Evolutionary conservation across 2,888 invertebrate genomes (phyloP).

Genomic region (Schrankia costaestrigalis): DNA sequence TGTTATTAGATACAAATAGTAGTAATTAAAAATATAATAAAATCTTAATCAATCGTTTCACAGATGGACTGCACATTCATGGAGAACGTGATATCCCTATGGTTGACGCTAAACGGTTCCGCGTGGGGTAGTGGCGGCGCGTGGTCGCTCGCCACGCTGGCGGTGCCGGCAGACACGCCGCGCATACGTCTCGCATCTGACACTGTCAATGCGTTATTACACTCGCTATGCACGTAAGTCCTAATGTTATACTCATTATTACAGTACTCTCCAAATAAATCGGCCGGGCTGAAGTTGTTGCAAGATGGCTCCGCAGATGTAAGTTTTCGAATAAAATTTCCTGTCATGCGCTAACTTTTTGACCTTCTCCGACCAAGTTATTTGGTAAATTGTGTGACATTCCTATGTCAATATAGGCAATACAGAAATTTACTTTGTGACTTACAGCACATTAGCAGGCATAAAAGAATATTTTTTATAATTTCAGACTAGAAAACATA

Average conservation of each 20-base stretch:
- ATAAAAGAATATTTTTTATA: conserved; percentile 1
- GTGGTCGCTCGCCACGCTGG: conserved; percentile 58
- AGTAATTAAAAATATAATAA: too few relatives aligned
- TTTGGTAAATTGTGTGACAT: too few relatives aligned
- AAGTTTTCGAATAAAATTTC: too few relatives aligned
- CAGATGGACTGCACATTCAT: conserved; percentile 87
- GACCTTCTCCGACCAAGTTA: too few relatives aligned
- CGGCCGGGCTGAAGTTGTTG: too few relatives aligned
- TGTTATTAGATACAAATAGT: background rate
- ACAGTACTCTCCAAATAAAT: background rate
- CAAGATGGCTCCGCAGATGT: background rate
- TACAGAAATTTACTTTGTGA: too few relatives aligned
- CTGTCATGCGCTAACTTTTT: too few relatives aligned
- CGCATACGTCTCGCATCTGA: conserved; percentile 71
- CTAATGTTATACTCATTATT: background rate
- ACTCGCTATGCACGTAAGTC: conserved; percentile 57
- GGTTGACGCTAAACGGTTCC: conserved; percentile 90
- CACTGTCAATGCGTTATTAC: conserved; percentile 63
- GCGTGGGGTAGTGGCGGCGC: conserved; percentile 63
- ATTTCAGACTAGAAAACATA: conserved; percentile 65
- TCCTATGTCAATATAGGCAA: too few relatives aligned
- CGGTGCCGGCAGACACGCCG: conserved; percentile 68
- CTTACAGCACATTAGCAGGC: background rate
- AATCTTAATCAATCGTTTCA: too few relatives aligned
- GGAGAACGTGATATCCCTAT: conserved; percentile 91